Conservation (phyloP, 2,797 vertebrate species). For the Periophthalmus magnuspinnatus region DNA sequence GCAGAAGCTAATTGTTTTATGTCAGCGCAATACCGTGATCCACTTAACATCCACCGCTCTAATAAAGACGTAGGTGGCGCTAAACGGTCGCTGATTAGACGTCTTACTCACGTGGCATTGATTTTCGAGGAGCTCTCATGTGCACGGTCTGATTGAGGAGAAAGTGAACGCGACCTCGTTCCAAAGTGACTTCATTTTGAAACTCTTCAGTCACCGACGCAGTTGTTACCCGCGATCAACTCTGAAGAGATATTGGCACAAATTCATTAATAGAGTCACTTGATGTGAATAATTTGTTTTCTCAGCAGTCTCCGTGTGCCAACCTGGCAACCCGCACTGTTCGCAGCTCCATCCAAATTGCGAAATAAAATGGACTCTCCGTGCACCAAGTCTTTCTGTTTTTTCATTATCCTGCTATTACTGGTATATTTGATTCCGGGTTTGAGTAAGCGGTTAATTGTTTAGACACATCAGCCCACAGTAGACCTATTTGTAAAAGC, state of each 20-base stretch:
- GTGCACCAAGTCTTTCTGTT: conserved; percentile 38
- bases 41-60: conserved; percentile 30
- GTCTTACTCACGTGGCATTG: conserved; percentile 6
- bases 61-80: conserved; percentile 40
- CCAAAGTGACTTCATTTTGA: conserved; percentile 44
- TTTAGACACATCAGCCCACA: conserved; percentile 56
- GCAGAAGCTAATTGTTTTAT: conserved; percentile 45
- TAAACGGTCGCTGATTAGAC: conserved; percentile 17
- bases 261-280: conserved; percentile 53
- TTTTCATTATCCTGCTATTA: conserved; percentile 36
- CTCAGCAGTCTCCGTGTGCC: conserved; percentile 47
- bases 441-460: conserved; percentile 27
- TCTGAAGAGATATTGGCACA: conserved; percentile 40
- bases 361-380: conserved; percentile 44
- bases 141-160: background rate
- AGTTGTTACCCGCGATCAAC: conserved; percentile 47
- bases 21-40: conserved; percentile 53
- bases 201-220: conserved; percentile 43
- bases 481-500: conserved; percentile 54
- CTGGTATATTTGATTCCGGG: conserved; percentile 33
- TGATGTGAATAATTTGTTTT: conserved; percentile 63
- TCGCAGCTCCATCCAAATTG: conserved; percentile 50
- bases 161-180: conserved; percentile 28
- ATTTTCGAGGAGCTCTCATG: background rate
- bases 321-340: conserved; percentile 60